Percentiles rank a stretch among this genome's conserved stretches.
phyloP scores from a whole-genome alignment of 2,113 vertebrate species.

The Vimba vimba region DNA sequence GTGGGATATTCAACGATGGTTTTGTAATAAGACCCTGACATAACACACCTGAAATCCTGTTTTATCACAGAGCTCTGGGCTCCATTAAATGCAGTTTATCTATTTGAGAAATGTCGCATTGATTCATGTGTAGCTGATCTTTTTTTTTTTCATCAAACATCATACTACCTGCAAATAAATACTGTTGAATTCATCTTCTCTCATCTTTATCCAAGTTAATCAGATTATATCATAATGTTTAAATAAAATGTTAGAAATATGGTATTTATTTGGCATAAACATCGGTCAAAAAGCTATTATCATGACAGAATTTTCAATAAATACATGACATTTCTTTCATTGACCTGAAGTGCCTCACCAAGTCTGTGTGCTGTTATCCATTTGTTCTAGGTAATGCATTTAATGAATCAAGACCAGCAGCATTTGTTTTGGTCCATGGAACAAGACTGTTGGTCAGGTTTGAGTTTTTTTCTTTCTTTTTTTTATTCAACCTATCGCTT shows the following conservation, averaged over 20 bases:
- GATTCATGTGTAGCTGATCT: no score
- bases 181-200: no score
- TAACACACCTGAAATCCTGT: not conserved
- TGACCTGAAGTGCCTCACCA: not conserved
- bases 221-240: no score
- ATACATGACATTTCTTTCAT: not conserved
- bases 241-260: no score
- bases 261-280: conserved; percentile 15
- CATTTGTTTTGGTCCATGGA: conserved; percentile 21
- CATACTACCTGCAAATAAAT: no score
- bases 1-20: conserved; percentile 37
- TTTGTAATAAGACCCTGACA: not conserved
- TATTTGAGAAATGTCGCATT: not conserved
- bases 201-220: no score
- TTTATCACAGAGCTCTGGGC: conserved; percentile 54
- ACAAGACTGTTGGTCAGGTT: conserved; percentile 23
- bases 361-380: not conserved
- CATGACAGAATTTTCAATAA: not conserved
- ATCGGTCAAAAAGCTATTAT: not conserved
- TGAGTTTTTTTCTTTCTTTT: not conserved
- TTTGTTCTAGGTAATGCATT: conserved; percentile 41
- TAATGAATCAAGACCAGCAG: conserved; percentile 51
- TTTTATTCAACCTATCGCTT: not conserved
- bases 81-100: not conserved
- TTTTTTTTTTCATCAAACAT: no score